Evolutionary conservation across 1,140 invertebrate genomes (phyloP), one percentile per base, ranked within the genome.

Genomic region (Eumaeus atala): DNA sequence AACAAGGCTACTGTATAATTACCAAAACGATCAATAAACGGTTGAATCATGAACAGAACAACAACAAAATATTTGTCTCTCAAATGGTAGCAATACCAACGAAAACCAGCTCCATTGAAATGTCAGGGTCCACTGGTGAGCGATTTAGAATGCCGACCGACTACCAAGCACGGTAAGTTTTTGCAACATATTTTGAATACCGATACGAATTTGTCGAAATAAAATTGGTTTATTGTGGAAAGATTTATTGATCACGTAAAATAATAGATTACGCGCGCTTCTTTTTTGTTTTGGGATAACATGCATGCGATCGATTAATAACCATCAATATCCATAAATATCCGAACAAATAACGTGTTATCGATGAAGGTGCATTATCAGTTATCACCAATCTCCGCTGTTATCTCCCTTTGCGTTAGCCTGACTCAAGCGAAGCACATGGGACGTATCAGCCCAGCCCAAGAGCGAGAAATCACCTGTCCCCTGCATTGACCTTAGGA

Each of bases 81-180:
- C 11, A 44, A 53, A 42, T 28, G 38, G 9, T 14, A 10, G 11
- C 33, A 34, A 50, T 50, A 50, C 16, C 16, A 18, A n/a, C 28
- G 38, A 44, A 44, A 47, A 42, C 51, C 40, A 47, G 28, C 51
- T 53, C 66, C 58, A 65, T 56, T 72, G 59, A 83, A 84, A 84
- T 84, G 81, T 84, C 81, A 84, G 76, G 81, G 79, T 77, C 76
- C 70, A 54, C 50, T 12, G 42, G 58, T 53, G 59, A 56, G 63
- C 64, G 62, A 67, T 61, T 64, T 66, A 64, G 68, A 84, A 81
- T 77, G 70, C 64, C 77, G 34, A 75, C 59, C 61, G 65, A 50
- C 57, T 66, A 62, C 50, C 60, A 59, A 64, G 66, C 54, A 54
- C 61, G 64, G 60, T 68, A 68, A 12, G 40, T 70, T 64, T 60